Conservation (phyloP, 2,113 vertebrate genomes). For the Myiagra hebetior region DNA sequence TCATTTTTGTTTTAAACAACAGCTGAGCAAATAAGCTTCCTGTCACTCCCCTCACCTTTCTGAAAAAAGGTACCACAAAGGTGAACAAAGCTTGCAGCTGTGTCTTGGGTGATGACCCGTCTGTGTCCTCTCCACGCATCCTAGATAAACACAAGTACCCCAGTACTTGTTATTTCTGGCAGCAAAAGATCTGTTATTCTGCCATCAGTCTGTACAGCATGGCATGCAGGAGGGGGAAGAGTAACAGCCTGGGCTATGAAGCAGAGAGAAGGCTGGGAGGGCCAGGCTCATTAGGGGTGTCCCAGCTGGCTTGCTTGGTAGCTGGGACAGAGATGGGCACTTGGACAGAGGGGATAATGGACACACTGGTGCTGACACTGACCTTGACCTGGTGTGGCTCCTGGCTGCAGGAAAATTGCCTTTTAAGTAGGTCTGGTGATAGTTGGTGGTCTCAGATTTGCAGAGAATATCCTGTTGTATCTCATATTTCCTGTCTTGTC, state of each 20-base stretch:
- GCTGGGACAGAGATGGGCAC: not conserved
- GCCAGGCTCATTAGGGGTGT: fast-evolving
- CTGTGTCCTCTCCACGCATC: not conserved
- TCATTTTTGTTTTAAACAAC: not conserved
- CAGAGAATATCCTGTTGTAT: not conserved
- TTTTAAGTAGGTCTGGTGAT: not conserved
- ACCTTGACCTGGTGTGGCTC: not conserved
- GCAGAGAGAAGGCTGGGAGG: not conserved
- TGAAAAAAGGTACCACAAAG: not conserved
- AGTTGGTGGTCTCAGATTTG: fast-evolving
- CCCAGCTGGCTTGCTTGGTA: not conserved
- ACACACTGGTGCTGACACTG: not conserved
- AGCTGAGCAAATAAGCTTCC: not conserved
- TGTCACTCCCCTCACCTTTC: not conserved
- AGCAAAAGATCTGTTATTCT: not conserved
- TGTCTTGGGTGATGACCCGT: not conserved
- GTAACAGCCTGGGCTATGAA: fast-evolving
- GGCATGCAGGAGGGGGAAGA: not conserved
- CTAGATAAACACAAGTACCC: not conserved
- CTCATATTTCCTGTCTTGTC: not conserved
- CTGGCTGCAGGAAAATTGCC: not conserved
- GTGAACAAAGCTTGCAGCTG: not conserved
- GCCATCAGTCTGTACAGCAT: not conserved
- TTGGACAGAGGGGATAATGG: not conserved
- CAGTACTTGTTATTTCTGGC: not conserved